phyloP scores from a whole-genome alignment of 2,888 invertebrate genomes.

The Perizoma affinitatum region DNA sequence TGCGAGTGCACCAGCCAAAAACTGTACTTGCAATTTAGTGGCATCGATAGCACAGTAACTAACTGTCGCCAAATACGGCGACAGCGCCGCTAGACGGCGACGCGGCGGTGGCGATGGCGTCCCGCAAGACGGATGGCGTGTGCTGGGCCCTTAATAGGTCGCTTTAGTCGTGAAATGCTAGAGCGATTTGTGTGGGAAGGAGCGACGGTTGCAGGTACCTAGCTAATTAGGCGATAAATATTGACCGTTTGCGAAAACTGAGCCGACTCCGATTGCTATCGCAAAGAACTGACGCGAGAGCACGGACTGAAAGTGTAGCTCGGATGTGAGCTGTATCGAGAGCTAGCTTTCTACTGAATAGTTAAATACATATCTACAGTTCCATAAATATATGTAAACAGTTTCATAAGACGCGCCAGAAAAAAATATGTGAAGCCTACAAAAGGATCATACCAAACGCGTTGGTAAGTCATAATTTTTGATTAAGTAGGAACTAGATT shows the following conservation, averaged over 20 bases:
- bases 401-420: too few species aligned
- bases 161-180: conserved; percentile 47
- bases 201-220: conserved; percentile 6
- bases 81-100: conserved; percentile 31
- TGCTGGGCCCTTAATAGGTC: conserved; percentile 43
- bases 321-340: too few species aligned
- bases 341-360: too few species aligned
- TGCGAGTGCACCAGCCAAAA: conserved; percentile 5
- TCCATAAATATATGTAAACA: too few species aligned
- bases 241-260: conserved; percentile 27
- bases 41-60: conserved; percentile 51
- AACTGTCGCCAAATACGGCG: conserved; percentile 51
- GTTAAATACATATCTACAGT: too few species aligned
- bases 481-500: conserved; percentile 6
- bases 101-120: conserved; percentile 26
- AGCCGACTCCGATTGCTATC: conserved; percentile 12
- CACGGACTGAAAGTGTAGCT: not conserved
- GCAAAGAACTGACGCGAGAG: not conserved
- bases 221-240: conserved; percentile 35
- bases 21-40: conserved; percentile 48
- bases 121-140: conserved; percentile 50
- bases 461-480: conserved; percentile 1
- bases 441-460: too few species aligned
- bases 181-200: conserved; percentile 51
- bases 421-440: too few species aligned